A percentile compares a stretch with the other conserved stretches of the same genome.
phyloP scores from a whole-genome alignment of 1,140 invertebrate species.

The Dreissena polymorpha region DNA sequence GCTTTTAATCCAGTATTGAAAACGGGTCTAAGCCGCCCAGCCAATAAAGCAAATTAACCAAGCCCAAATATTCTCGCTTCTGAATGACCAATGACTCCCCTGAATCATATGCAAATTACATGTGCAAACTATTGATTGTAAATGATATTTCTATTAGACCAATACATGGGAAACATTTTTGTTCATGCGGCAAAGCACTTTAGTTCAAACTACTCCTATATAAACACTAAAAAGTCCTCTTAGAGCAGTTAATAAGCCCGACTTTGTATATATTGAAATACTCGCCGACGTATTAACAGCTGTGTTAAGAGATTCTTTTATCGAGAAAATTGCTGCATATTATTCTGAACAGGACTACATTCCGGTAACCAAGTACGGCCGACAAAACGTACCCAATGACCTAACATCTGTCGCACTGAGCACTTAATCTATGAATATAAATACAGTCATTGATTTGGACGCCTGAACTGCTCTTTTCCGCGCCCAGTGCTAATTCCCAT shows the following conservation, averaged over 20 bases:
- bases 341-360: conserved; percentile 28
- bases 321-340: conserved; percentile 44
- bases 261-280: conserved; percentile 50
- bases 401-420: conserved; percentile 38
- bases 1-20: too few species aligned
- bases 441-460: conserved; percentile 28
- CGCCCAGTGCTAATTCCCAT: too few species aligned
- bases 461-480: not conserved
- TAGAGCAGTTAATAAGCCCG: conserved; percentile 37
- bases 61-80: too few species aligned
- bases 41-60: too few species aligned
- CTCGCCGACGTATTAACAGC: conserved; percentile 25
- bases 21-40: too few species aligned
- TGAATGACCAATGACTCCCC: conserved; percentile 26
- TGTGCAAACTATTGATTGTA: conserved; percentile 13
- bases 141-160: conserved; percentile 15
- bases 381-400: conserved; percentile 20
- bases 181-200: not conserved
- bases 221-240: conserved; percentile 4
- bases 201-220: conserved; percentile 27
- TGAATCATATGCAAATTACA: conserved; percentile 47
- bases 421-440: conserved; percentile 42
- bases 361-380: conserved; percentile 41
- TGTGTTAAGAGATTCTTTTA: conserved; percentile 39
- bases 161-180: conserved; percentile 48